Conservation (phyloP, 2,797 vertebrate species). For the Micrastur ruficollis region DNA sequence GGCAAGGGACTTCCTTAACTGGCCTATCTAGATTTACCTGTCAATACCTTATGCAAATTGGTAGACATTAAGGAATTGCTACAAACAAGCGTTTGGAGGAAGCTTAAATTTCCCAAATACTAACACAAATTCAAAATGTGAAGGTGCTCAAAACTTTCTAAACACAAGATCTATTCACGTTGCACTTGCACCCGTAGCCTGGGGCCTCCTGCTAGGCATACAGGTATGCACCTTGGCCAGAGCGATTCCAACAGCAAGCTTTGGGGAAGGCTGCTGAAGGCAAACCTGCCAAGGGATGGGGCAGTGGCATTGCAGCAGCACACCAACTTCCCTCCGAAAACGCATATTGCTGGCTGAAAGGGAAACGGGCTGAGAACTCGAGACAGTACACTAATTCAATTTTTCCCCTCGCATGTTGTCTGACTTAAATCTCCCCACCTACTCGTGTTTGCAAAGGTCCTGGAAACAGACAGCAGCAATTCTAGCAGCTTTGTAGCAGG, state of each 20-base stretch:
- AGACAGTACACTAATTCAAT: neutral
- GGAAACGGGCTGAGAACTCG: neutral
- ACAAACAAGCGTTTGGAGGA: neutral
- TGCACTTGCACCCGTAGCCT: rapidly evolving
- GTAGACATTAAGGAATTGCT: neutral
- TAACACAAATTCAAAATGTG: neutral
- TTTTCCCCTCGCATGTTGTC: neutral
- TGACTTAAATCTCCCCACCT: neutral
- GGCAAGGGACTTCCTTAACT: neutral
- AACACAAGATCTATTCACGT: neutral
- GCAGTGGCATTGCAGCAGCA: neutral
- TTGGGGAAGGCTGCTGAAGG: neutral
- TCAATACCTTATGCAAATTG: neutral
- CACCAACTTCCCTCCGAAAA: neutral
- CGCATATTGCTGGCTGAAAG: neutral
- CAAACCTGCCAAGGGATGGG: neutral
- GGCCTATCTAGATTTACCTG: neutral
- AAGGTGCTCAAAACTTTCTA: neutral
- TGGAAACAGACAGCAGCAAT: neutral
- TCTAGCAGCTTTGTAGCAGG: neutral
- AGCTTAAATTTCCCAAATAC: neutral
- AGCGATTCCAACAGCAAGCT: neutral
- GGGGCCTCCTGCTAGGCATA: neutral
- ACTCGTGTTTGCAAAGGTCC: neutral
- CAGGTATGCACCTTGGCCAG: rapidly evolving